Base-by-base conservation (phyloP, 2,888 invertebrate genomes). In the Lepeophtheirus nordmannii region DNA sequence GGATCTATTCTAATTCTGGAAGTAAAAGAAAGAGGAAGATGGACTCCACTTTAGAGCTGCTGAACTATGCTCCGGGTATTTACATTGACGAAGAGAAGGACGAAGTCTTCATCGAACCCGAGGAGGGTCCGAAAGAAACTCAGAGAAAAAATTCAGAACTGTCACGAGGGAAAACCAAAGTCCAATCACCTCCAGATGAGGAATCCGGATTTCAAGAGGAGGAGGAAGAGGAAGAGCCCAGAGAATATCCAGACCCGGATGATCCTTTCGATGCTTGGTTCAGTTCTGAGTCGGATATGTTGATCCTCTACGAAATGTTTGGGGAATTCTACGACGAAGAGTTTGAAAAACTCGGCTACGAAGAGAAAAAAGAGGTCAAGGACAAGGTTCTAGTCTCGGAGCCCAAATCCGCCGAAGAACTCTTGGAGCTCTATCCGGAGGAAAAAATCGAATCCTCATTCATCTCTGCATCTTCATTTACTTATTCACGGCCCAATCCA, bases 361-460 rank as follows among this genome's bases (percentile, higher is more conserved):
- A 14, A 17, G 53, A 46, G 8, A 46, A 46, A 8, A 30, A 46
- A 46, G 8, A 14, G n/a, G n/a, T 46, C 53, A 2, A 46, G 53
- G 53, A 46, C 53, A 46, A 46, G 53, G 53, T 46, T 46, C 53
- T 3, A 46, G 53, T 46, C 53, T 46, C 53, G n/a, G 53, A n/a
- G 14, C 53, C 53, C 17, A 46, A 46, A 17, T n/a, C n/a, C 53
- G n/a, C 14, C 8, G 53, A 46, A 8, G 53, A 46, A 8, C 53
- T 46, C 53, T 3, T 46, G 14, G 3, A 8, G 8, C 53, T 46
- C 53, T 46, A 46, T 46, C 53, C 53, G 5, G 53, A 46, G 5
- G 53, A 46, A 8, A 7, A 30, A 30, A 30, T 30, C 3, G 53
- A 14, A 5, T 46, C 53, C 53, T 46, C 17, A 11, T 14, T 41